phyloP scores from a whole-genome alignment of 2,797 vertebrate species.

The Hypotaenidia philippensis region DNA sequence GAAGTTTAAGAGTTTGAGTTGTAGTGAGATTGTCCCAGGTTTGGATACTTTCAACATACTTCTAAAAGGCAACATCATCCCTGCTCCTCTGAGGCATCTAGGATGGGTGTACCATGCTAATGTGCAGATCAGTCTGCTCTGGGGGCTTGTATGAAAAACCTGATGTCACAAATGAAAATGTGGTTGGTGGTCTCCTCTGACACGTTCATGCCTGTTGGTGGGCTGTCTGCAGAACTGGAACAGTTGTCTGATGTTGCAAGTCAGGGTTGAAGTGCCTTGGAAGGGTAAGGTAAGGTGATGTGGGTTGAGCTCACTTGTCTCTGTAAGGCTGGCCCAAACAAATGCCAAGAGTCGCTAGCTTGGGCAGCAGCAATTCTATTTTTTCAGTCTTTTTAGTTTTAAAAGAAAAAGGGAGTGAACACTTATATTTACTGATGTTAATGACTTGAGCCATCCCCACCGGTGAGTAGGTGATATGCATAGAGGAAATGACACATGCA shows the following conservation, averaged over 20 bases:
- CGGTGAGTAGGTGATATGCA: not conserved
- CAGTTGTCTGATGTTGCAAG: not conserved
- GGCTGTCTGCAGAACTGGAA: not conserved
- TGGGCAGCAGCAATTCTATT: not conserved
- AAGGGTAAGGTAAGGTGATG: not conserved
- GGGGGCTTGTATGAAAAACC: not conserved
- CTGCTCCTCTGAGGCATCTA: not conserved
- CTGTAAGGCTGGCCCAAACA: not conserved
- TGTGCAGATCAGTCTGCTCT: not conserved
- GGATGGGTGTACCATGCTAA: not conserved
- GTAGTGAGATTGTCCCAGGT: not conserved
- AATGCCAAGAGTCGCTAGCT: not conserved
- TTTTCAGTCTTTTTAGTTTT: not conserved
- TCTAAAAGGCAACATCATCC: not conserved
- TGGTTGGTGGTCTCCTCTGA: not conserved
- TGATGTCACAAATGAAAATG: not conserved
- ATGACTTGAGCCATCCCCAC: slow-evolving; percentile 46
- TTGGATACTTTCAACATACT: not conserved
- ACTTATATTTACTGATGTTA: slow-evolving; percentile 36
- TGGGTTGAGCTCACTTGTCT: not conserved
- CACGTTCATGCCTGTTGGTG: not conserved
- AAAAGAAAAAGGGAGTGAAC: not conserved
- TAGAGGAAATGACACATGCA: slow-evolving; percentile 3
- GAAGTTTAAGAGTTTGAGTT: not conserved
- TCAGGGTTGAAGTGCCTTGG: not conserved